Evolutionary conservation across 1,140 invertebrate species (phyloP).

Genomic region (Metaphire vulgaris): DNA sequence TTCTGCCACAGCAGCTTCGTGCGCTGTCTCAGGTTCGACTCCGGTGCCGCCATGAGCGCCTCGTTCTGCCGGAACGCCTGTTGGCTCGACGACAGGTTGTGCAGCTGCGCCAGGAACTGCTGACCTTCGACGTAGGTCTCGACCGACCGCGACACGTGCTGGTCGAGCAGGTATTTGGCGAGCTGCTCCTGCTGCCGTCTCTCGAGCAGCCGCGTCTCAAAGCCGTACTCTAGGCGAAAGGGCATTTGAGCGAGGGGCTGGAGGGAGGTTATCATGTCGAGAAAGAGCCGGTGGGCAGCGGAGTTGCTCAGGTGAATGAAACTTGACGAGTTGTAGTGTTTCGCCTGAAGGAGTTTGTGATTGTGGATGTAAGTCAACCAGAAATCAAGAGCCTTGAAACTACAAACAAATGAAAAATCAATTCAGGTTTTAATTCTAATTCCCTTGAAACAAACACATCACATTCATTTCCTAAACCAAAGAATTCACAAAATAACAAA

Average conservation of each 20-base stretch:
- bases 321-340: slow-evolving; percentile 67
- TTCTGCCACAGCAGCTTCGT: slow-evolving; percentile 9
- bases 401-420: slow-evolving; percentile 47
- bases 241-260: slow-evolving; percentile 66
- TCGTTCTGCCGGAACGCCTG: neutral
- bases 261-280: slow-evolving; percentile 64
- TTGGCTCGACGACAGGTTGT: neutral
- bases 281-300: slow-evolving; percentile 56
- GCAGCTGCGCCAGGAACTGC: neutral
- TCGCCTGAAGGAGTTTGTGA: slow-evolving; percentile 67
- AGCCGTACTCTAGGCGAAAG: slow-evolving; percentile 70
- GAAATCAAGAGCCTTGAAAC: slow-evolving; percentile 69
- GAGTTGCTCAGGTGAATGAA: slow-evolving; percentile 54
- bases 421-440: neutral
- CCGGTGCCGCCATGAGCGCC: neutral
- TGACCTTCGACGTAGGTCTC: neutral
- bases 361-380: slow-evolving; percentile 74
- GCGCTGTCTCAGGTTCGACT: neutral
- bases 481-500: neutral
- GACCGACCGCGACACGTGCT: slow-evolving; percentile 7
- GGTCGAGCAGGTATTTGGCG: slow-evolving; percentile 21
- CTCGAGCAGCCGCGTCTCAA: slow-evolving; percentile 49
- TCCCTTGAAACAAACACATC: neutral
- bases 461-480: neutral
- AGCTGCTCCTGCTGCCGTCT: neutral